These are phyloP conservation scores for Peromyscus maniculatus DNA, from an alignment of 2,113 vertebrate genomes.

Conservation along the genomic window DNA sequence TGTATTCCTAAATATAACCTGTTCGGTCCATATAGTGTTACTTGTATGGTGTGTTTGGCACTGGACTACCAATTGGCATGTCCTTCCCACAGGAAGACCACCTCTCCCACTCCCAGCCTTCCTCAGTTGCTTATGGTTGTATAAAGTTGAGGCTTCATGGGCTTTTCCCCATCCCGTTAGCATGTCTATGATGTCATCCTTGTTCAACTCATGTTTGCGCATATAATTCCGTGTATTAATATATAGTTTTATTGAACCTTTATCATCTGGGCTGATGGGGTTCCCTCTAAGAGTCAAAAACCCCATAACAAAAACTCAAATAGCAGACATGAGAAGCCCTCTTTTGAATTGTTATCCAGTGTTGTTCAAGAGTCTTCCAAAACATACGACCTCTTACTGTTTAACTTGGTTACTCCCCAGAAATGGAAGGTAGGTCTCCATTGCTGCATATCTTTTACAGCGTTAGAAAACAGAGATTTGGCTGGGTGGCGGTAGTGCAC, in stretches of 20 bases:
- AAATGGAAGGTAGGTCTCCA: not conserved
- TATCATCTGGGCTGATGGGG: not conserved
- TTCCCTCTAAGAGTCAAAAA: not conserved
- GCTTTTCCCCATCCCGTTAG: not conserved
- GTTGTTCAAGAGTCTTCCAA: not conserved
- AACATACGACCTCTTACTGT: not conserved
- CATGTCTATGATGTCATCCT: not conserved
- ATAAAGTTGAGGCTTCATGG: not conserved
- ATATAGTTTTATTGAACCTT: not conserved
- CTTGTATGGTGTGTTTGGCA: not conserved
- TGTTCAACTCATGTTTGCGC: not conserved
- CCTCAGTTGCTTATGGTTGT: not conserved
- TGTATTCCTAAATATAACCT: not conserved
- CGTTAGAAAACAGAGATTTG: conserved; percentile 38
- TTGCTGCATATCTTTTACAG: not conserved
- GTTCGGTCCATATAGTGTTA: not conserved
- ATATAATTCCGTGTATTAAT: not conserved
- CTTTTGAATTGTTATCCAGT: not conserved
- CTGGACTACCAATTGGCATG: not conserved
- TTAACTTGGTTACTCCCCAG: not conserved
- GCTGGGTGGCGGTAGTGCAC: no score
- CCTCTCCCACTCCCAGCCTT: not conserved
- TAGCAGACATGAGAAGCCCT: not conserved
- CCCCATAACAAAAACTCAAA: not conserved
- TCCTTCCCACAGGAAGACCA: not conserved